Conservation (phyloP, 92 coral and sea anemone genomes). For the Umimayanthus chanpuru region DNA sequence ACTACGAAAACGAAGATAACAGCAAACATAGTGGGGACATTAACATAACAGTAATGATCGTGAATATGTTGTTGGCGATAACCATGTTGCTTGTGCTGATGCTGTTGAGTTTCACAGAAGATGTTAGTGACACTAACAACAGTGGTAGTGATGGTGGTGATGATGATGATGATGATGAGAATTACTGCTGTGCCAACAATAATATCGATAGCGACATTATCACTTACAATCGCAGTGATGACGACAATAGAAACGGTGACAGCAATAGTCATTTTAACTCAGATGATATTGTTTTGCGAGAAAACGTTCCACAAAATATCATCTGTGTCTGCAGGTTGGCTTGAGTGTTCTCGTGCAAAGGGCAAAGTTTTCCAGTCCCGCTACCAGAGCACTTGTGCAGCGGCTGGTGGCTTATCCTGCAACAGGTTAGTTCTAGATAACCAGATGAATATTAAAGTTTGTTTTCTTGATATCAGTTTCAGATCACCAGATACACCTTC, state of each 20-base stretch:
- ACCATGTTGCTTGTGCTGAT: no score
- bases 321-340: constrained; percentile 65
- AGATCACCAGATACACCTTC: no score
- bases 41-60: no score
- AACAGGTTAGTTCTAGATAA: constrained; percentile 63
- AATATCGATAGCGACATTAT: neutral
- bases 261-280: neutral
- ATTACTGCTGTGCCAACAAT: no score
- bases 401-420: constrained; percentile 97
- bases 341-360: constrained; percentile 80
- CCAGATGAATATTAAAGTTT: neutral
- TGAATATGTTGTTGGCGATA: no score
- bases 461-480: no score
- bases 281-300: no score
- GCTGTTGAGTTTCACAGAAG: neutral
- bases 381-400: constrained; percentile 74
- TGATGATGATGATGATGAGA: neutral
- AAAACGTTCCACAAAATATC: neutral
- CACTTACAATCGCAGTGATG: neutral
- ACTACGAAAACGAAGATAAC: no score
- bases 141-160: neutral
- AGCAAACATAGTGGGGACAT: no score
- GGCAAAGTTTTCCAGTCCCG: constrained; percentile 74
- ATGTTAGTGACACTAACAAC: neutral
- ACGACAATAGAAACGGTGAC: neutral